Evolutionary conservation across 64 coral and sea anemone genomes (phyloP), one percentile per base, ranked within the genome.

Genomic region (Actinia tenebrosa): DNA sequence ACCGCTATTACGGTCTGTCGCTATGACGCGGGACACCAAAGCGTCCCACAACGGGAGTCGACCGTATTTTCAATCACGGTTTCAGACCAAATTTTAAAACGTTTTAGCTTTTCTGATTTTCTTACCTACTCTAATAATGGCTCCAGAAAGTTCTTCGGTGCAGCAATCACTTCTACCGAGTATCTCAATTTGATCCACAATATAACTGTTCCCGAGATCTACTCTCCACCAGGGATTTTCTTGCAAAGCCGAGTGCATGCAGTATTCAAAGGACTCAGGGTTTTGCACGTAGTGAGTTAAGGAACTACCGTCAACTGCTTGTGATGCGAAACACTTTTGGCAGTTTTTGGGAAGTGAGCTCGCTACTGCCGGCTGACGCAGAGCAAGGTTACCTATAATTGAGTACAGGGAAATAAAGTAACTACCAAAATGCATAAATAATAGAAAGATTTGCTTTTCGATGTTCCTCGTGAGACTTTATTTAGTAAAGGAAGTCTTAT

Each of bases 161-260:
- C 69, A 75, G 27, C 69, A 75, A 10, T 27, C 26, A 42, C 26
- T 75, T 75, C 87, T 60, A 66, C 58, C 69, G 14, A 89, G 16
- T 4, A 89, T 3, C 22, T 82, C 81, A n/a, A 89, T 22, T 56
- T 89, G 60, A 61, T 78, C 61, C 9, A 89, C 87, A 26, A 37
- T 47, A 44, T 64, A 56, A 56, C 87, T 89, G 20, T 78, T 59
- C 0, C 87, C 87, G n/a, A 89, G 78, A 52, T 89, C 87, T 16
- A 89, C 87, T 53, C 78, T 61, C 87, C 87, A 89, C 87, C 87
- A 89, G 3, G 87, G 87, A 80, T 83, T 20, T 17, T 13, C 46
- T 58, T 82, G 52, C 16, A 0, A 4, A 22, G 1, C 2, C 54
- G 87, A 60, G 22, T 89, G 78, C 4, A 77, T 54, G 46, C 87